Base-by-base conservation (phyloP, 2,888 invertebrate genomes). In the Ryuthela nishihirai region DNA sequence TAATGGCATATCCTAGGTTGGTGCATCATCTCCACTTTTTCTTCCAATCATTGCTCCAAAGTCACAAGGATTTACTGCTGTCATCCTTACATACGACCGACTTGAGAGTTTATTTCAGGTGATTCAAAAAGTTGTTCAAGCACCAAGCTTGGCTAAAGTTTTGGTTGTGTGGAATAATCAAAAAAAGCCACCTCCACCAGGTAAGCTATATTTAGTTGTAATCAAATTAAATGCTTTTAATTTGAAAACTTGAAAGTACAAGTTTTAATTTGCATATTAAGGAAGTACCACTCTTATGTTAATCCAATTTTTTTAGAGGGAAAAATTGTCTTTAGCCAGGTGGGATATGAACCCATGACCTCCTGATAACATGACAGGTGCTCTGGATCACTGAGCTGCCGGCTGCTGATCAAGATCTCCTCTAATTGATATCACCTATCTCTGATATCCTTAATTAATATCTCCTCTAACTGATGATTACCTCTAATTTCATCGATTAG, bases 121-220 rank as follows among this genome's bases (percentile, higher is more conserved):
- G 9, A 88, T 97, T 59, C 82, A 84, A 68, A 87, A 89, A 74
- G 78, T 97, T 50, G 84, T 88, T 3, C 82, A 84, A 68, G 92
- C 90, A 48, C 92, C 93, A 32, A 93, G 93, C 72, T 78, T 97
- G 25, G 84, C 87, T 69, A 94, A 93, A 78, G 86, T 97, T 65
- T 78, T 97, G 26, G 91, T 97, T 23, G 82, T 97, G 62, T 97
- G 97, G 97, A 97, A 97, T 76, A 93, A 95, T 76, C 94, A 93
- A 75, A 83, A 83, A 65, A 92, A 92, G 75, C 77, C 83, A 58
- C 95, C 95, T 36, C 95, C 95, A 1, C 84, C 85, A 65, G 80
- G 91, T 92, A 76, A 83, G 81, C 80, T 34, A 36, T 45, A n/a
- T 39, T n/a, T n/a, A 10, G 17, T 26, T 17, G 29, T 15, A 26